Percentiles rank a stretch among this genome's conserved stretches.
These are phyloP conservation scores for Trachurus trachurus DNA, from an alignment of 2,797 vertebrate genomes.

Conservation along the genomic window DNA sequence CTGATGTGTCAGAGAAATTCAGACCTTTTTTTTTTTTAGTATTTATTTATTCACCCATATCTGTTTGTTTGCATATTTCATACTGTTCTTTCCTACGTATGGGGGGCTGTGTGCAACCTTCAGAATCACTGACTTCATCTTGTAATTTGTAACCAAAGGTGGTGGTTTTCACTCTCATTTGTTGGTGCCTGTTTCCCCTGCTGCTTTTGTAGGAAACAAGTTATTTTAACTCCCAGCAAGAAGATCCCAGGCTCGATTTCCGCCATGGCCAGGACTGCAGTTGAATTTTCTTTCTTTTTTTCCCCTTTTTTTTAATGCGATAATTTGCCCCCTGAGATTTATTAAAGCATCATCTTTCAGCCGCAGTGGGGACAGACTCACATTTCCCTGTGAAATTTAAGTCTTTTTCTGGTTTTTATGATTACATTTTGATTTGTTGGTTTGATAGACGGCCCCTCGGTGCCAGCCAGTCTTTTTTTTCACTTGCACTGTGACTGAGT, in stretches of 20 bases:
- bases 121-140: conserved; percentile 45
- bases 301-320: conserved; percentile 15
- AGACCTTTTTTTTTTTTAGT: conserved; percentile 46
- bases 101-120: conserved; percentile 25
- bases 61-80: conserved; percentile 73
- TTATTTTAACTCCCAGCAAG: conserved; percentile 18
- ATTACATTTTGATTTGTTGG: conserved; percentile 78
- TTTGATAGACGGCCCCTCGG: conserved; percentile 60
- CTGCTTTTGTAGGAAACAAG: conserved; percentile 31
- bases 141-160: conserved; percentile 16
- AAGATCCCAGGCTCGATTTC: conserved; percentile 9
- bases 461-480: conserved; percentile 71
- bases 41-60: conserved; percentile 73
- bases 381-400: conserved; percentile 36
- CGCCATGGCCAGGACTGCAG: too few relatives aligned
- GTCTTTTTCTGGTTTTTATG: conserved; percentile 48
- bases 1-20: conserved; percentile 59
- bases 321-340: conserved; percentile 37
- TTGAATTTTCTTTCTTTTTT: too few relatives aligned
- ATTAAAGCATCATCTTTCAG: conserved; percentile 40
- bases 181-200: conserved; percentile 9
- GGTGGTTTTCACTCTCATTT: conserved; percentile 25
- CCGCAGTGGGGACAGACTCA: conserved; percentile 8
- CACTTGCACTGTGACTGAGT: conserved; percentile 58
- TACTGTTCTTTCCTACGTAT: conserved; percentile 34